Evolutionary conservation across 2,113 vertebrate species (phyloP).

Genomic region (Aspidoscelis tigris): DNA sequence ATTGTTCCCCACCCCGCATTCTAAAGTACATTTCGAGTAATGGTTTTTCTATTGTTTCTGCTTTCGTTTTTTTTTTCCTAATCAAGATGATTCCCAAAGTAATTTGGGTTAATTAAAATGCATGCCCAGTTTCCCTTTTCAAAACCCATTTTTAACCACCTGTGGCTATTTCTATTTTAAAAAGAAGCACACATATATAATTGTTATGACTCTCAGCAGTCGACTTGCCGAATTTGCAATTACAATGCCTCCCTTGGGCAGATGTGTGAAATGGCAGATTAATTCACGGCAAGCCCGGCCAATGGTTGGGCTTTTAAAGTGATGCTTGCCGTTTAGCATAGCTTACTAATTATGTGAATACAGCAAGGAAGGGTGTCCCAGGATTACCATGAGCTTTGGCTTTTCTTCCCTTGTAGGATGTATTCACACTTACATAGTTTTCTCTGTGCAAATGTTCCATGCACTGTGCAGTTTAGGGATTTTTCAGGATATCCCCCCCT

Average conservation of each 20-base stretch:
- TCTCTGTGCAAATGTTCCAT: neutral
- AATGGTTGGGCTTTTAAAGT: slow-evolving; percentile 58
- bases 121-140: slow-evolving; percentile 72
- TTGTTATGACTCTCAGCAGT: slow-evolving; percentile 82
- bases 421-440: neutral
- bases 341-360: slow-evolving; percentile 50
- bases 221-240: slow-evolving; percentile 80
- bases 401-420: slow-evolving; percentile 25
- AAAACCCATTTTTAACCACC: slow-evolving; percentile 82
- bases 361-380: slow-evolving; percentile 66
- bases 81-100: slow-evolving; percentile 75
- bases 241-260: slow-evolving; percentile 81
- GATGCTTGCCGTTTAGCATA: slow-evolving; percentile 54
- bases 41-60: slow-evolving; percentile 55
- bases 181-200: slow-evolving; percentile 75
- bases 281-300: slow-evolving; percentile 73
- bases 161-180: slow-evolving; percentile 85
- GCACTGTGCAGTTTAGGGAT: too few relatives aligned
- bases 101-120: slow-evolving; percentile 81
- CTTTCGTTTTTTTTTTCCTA: slow-evolving; percentile 61
- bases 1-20: slow-evolving; percentile 18
- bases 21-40: slow-evolving; percentile 66
- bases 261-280: slow-evolving; percentile 80
- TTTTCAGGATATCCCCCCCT: too few relatives aligned
- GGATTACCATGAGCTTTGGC: slow-evolving; percentile 44